Base-by-base conservation (phyloP, 2,797 vertebrate genomes). In the Yasuhikotakia modesta region DNA sequence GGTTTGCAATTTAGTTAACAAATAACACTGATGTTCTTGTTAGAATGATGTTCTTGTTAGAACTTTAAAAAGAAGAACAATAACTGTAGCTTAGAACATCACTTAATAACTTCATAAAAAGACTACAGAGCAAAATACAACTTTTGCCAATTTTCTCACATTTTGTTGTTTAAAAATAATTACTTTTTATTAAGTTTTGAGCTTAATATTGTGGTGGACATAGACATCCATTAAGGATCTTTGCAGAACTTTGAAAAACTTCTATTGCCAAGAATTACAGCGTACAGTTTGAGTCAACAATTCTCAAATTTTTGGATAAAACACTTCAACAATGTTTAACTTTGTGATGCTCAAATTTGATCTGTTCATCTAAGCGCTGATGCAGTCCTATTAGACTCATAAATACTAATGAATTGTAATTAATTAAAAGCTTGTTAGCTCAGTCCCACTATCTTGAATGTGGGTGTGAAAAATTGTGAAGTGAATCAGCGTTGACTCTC, bases 401-500 rank as follows among this genome's bases (percentile, higher is more conserved):
- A 43, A 53, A 65, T 65, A 61, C 70, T 55, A 66, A 66, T 66
- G 14, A 24, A 39, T 74, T 48, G 17, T 64, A 53, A 64, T 64
- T 52, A 45, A 75, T 66, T 55, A 66, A 73, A 65, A 45, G 61
- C 61, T 53, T 66, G 61, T 45, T 66, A 75, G 46, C 48, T 7
- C 61, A 55, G 45, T 66, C 61, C 5, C 61, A 66, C 63, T 55
- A 32, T 66, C 52, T 39, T 43, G 46, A 74, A 74, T 0, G 2
- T 65, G 46, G 46, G 72, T 65, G 48, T 27, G 48, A n/a, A n/a
- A 55, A 66, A 55, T 50, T 61, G 45, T 55, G 30, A 45, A n/a
- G n/a, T n/a, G n/a, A 66, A 75, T 66, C 21, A 55, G 32, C 57
- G 16, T 58, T 27, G 22, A 22, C 61, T 45, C 46, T n/a, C n/a